Evolutionary conservation across 2,113 vertebrate species (phyloP).

Genomic region (Silurus glanis): DNA sequence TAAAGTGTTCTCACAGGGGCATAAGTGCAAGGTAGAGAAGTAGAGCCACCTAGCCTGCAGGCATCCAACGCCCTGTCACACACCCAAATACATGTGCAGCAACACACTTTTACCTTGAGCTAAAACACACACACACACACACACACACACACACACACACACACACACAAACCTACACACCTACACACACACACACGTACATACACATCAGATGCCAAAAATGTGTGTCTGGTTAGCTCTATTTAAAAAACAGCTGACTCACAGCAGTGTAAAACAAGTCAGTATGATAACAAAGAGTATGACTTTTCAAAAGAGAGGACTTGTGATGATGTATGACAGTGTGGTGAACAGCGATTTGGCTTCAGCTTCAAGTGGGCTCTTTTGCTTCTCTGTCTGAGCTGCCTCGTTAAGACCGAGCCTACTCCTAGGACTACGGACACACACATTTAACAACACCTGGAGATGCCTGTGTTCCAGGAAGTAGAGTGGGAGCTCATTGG

Average conservation of each 20-base stretch:
- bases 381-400: slow-evolving; percentile 35
- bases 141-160: slow-evolving; percentile 48
- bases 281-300: slow-evolving; percentile 53
- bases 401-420: slow-evolving; percentile 42
- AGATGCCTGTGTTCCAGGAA: neutral
- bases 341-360: slow-evolving; percentile 32
- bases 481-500: neutral
- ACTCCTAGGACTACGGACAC: neutral
- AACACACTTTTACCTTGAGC: slow-evolving; percentile 65
- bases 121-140: slow-evolving; percentile 50
- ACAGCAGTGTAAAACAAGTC: slow-evolving; percentile 57
- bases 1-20: slow-evolving; percentile 32
- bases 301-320: slow-evolving; percentile 23
- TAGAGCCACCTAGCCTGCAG: slow-evolving; percentile 39
- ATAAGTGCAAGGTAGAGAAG: slow-evolving; percentile 35
- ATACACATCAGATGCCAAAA: slow-evolving; percentile 29
- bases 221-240: slow-evolving; percentile 27
- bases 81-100: slow-evolving; percentile 50
- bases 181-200: slow-evolving; percentile 47
- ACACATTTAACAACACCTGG: slow-evolving; percentile 20
- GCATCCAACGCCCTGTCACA: slow-evolving; percentile 42
- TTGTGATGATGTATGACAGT: slow-evolving; percentile 46
- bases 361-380: slow-evolving; percentile 29
- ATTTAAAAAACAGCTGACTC: slow-evolving; percentile 66
- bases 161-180: slow-evolving; percentile 47